A percentile compares a stretch with the other conserved stretches of the same genome.
These are phyloP conservation scores for Arrhamphus sclerolepis DNA, from an alignment of 2,797 vertebrate genomes.

Conservation along the genomic window DNA sequence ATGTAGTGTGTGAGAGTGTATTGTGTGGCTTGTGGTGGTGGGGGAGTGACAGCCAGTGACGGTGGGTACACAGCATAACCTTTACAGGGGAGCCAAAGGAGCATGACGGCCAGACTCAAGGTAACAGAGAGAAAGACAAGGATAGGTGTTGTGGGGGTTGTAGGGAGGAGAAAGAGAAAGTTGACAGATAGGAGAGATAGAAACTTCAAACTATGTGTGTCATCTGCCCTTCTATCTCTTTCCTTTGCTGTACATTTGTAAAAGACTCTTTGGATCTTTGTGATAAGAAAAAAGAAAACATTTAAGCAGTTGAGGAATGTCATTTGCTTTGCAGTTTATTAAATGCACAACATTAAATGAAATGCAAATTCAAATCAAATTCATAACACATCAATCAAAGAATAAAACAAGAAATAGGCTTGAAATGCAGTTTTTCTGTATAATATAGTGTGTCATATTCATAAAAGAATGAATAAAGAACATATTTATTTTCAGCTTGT, in stretches of 20 bases:
- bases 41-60: conserved; percentile 77
- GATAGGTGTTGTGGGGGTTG: conserved; percentile 54
- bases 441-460: not conserved
- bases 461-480: too few relatives aligned
- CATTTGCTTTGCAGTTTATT: not conserved
- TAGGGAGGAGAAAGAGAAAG: conserved; percentile 59
- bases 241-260: conserved; percentile 37
- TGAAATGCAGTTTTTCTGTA: not conserved
- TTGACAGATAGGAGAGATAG: conserved; percentile 68
- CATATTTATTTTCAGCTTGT: too few relatives aligned
- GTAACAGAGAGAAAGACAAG: conserved; percentile 70
- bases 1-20: conserved; percentile 36
- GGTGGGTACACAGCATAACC: conserved; percentile 79
- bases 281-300: conserved; percentile 10
- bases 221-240: conserved; percentile 59
- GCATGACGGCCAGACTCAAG: conserved; percentile 79
- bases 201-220: conserved; percentile 67
- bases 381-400: too few relatives aligned
- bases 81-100: conserved; percentile 79
- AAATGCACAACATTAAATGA: too few relatives aligned
- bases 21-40: conserved; percentile 31
- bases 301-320: too few relatives aligned
- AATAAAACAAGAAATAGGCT: too few relatives aligned
- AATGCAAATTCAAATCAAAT: too few relatives aligned
- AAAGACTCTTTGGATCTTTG: conserved; percentile 27